Evolutionary conservation across 1,140 invertebrate species (phyloP).

Genomic region (Cyclargus thomasi): DNA sequence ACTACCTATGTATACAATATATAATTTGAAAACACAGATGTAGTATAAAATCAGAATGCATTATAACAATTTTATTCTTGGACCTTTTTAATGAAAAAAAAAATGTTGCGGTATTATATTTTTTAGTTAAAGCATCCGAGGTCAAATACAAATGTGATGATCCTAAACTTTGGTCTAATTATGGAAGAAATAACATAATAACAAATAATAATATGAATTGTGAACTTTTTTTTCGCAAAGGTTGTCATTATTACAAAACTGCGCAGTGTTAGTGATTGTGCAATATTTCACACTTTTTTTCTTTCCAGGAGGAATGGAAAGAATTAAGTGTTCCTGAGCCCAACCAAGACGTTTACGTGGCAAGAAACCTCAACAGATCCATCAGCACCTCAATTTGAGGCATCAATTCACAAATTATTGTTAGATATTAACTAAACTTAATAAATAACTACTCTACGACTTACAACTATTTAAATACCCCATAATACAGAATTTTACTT

Average conservation of each 20-base stretch:
- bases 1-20: background rate
- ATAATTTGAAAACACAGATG: background rate
- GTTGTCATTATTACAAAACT: background rate
- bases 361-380: slow-evolving; percentile 31
- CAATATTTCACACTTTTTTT: background rate
- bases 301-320: slow-evolving; percentile 63
- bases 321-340: slow-evolving; percentile 59
- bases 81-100: too few species aligned
- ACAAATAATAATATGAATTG: background rate
- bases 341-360: slow-evolving; percentile 25
- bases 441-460: background rate
- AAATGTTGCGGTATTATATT: background rate
- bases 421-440: slow-evolving; percentile 3
- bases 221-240: background rate
- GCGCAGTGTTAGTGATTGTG: background rate
- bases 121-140: background rate
- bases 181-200: background rate
- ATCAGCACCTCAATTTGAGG: slow-evolving; percentile 33
- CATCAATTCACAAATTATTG: slow-evolving; percentile 14
- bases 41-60: background rate
- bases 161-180: background rate
- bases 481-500: background rate
- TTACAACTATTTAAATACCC: slow-evolving; percentile 3
- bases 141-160: background rate
- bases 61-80: too few species aligned